Percentiles rank a stretch among this genome's conserved stretches.
Conservation (phyloP, 1,140 invertebrate genomes). For the Drosophila littoralis region DNA sequence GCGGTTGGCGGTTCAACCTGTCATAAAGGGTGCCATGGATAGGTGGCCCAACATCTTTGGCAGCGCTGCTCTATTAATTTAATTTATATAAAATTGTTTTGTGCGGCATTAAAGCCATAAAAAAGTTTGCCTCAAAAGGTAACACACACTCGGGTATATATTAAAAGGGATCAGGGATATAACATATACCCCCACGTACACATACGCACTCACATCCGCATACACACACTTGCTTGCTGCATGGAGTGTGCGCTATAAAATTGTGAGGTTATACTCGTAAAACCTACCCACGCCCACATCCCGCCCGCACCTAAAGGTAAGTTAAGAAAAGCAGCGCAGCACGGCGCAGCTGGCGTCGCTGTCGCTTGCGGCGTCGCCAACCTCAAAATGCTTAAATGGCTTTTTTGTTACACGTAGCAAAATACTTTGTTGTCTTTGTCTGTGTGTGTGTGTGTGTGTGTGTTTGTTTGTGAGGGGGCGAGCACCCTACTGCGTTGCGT, state of each 20-base stretch:
- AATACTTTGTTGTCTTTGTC: conserved; percentile 77
- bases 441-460: conserved; percentile 5
- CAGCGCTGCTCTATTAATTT: conserved; percentile 52
- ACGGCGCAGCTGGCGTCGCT: conserved; percentile 32
- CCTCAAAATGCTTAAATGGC: conserved; percentile 83
- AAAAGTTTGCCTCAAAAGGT: conserved; percentile 62
- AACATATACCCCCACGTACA: conserved; percentile 20
- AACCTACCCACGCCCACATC: conserved; percentile 6
- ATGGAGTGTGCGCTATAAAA: conserved; percentile 72
- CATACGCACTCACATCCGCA: conserved; percentile 19
- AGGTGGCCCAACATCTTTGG: conserved; percentile 14
- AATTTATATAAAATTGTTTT: conserved; percentile 83
- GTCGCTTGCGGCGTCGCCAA: conserved; percentile 51
- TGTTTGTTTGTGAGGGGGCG: conserved; percentile 12
- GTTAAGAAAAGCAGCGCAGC: conserved; percentile 40
- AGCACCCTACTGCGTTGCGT: conserved; percentile 53
- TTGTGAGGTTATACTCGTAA: conserved; percentile 69
- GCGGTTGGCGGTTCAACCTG: neutral
- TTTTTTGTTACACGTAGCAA: conserved; percentile 83
- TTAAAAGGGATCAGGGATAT: conserved; percentile 74
- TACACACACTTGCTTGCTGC: conserved; percentile 17
- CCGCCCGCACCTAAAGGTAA: conserved; percentile 24
- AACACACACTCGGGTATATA: conserved; percentile 60
- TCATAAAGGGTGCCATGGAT: conserved; percentile 21
- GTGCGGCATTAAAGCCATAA: conserved; percentile 67